Conservation (phyloP, 2,888 invertebrate species). For the Andricus curvator region DNA sequence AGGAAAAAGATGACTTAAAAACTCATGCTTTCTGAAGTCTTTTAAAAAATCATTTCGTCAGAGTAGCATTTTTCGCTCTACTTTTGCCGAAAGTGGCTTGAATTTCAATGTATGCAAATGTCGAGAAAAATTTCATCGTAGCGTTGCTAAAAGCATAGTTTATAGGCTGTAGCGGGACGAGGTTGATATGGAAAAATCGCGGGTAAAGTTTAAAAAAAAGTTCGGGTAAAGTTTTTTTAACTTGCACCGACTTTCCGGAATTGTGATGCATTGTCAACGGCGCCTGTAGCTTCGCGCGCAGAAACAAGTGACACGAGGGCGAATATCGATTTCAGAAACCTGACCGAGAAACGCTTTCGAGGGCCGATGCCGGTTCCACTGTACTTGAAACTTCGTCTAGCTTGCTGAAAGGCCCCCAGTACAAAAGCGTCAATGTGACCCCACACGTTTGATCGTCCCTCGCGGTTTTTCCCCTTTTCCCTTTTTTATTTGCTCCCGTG, state of each 20-base stretch:
- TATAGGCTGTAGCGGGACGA: constrained; percentile 15
- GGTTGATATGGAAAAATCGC: constrained; percentile 23
- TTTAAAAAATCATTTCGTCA: not conserved
- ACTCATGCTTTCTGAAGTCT: constrained; percentile 1
- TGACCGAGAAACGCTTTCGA: constrained; percentile 45
- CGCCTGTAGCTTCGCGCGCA: constrained; percentile 40
- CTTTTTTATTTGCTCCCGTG: not conserved
- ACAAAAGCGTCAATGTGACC: constrained; percentile 34
- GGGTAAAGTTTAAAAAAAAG: constrained; percentile 1
- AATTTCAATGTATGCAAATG: constrained; percentile 35
- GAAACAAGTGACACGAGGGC: constrained; percentile 43
- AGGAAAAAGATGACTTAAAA: not conserved
- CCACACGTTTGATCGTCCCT: constrained; percentile 29
- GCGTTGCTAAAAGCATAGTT: constrained; percentile 37
- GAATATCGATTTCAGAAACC: constrained; percentile 49
- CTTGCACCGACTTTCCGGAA: constrained; percentile 30
- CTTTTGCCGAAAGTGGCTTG: constrained; percentile 17
- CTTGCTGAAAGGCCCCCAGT: constrained; percentile 30
- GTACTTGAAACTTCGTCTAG: constrained; percentile 46
- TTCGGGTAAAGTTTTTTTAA: constrained; percentile 29
- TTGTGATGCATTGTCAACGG: constrained; percentile 33
- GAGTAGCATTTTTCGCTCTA: constrained; percentile 25
- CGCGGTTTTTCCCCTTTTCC: constrained; percentile 28
- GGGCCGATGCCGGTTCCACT: constrained; percentile 45
- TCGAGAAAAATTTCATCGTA: constrained; percentile 26